Conservation (phyloP, 2,113 vertebrate species). For the Gymnarchus niloticus region DNA sequence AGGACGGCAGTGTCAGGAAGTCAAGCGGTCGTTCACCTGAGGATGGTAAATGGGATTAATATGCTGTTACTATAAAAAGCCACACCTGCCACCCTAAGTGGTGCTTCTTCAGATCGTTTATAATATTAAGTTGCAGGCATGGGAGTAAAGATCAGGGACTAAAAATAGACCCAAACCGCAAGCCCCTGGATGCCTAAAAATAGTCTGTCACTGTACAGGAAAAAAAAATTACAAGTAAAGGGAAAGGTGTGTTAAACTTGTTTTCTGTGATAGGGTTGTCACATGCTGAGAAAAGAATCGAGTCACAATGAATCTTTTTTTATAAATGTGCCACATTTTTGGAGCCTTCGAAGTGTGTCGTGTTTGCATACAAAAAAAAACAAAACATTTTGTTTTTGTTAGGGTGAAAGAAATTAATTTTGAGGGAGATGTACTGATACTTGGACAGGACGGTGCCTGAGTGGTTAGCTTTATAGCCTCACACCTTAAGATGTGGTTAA, state of each 20-base stretch:
- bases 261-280: background rate
- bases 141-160: background rate
- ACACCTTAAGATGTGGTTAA: no score
- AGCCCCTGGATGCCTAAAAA: background rate
- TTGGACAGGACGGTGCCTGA: no score
- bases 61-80: background rate
- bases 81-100: background rate
- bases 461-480: no score
- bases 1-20: background rate
- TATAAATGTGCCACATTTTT: background rate
- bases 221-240: background rate
- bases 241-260: background rate
- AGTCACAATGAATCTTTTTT: background rate
- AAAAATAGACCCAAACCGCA: conserved; percentile 7
- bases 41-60: background rate
- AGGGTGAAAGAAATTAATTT: background rate
- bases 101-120: background rate
- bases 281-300: background rate
- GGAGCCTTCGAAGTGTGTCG: no score
- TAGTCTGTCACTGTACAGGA: background rate
- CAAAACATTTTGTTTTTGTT: background rate
- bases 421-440: background rate
- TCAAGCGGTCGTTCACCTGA: background rate
- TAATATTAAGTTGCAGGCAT: background rate
- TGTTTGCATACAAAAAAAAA: no score